Conservation (phyloP, 2,797 vertebrate species). For the Trematomus bernacchii region DNA sequence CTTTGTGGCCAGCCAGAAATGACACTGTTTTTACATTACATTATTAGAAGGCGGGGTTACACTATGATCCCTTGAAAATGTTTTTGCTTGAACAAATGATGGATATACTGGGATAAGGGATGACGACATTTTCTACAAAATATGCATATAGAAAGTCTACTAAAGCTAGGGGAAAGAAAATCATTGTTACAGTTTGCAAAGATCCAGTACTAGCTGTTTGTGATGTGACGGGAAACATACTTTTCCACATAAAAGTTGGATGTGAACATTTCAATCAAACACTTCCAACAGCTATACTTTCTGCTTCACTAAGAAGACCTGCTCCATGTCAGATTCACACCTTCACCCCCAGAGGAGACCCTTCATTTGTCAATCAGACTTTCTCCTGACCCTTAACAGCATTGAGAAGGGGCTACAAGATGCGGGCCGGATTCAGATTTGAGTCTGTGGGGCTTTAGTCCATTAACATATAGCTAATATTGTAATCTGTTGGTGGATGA, state of each 20-base stretch:
- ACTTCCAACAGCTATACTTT: not conserved
- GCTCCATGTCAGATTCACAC: slow-evolving; percentile 56
- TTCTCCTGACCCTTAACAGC: slow-evolving; percentile 50
- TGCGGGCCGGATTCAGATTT: slow-evolving; percentile 22
- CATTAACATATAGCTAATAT: slow-evolving; percentile 50
- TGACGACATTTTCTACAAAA: not conserved
- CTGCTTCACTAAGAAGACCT: slow-evolving; percentile 31
- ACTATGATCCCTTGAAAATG: not conserved
- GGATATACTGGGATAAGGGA: not conserved
- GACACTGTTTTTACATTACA: not conserved
- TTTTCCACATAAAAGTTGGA: not conserved
- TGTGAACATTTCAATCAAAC: not conserved
- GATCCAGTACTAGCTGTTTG: not conserved
- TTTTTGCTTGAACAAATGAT: not conserved
- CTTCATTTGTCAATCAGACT: slow-evolving; percentile 32
- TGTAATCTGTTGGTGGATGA: slow-evolving; percentile 60
- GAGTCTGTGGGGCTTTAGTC: slow-evolving; percentile 22
- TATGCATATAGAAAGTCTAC: not conserved
- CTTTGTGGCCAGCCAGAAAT: not conserved
- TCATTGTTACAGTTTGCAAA: not conserved
- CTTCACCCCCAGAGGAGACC: slow-evolving; percentile 10
- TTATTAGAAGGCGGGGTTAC: not conserved
- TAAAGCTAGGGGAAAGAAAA: not conserved
- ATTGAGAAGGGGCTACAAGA: slow-evolving; percentile 39
- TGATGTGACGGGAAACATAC: not conserved